Percentiles rank a stretch among this genome's conserved stretches.
Evolutionary conservation across 1,140 invertebrate species (phyloP).

Genomic region (Steinernema khuongi): DNA sequence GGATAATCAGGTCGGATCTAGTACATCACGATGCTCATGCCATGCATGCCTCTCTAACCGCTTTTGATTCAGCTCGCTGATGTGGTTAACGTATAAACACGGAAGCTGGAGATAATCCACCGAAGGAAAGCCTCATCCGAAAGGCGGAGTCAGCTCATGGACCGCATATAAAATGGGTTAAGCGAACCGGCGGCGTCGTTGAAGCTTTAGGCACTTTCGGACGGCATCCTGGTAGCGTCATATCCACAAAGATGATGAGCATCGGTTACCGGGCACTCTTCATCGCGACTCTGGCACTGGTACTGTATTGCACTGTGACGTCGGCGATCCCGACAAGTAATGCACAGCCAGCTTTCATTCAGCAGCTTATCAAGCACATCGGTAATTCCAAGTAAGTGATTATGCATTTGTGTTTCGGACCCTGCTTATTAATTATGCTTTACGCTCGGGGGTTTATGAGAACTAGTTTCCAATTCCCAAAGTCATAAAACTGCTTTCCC

Average conservation of each 20-base stretch:
- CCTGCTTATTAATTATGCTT: not conserved
- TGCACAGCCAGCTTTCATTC: not conserved
- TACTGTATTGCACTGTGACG: not conserved
- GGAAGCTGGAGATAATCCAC: not conserved
- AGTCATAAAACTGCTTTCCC: too few species aligned
- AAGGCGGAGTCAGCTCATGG: slow-evolving; percentile 5
- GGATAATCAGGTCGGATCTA: too few species aligned
- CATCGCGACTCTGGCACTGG: not conserved
- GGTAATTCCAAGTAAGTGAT: not conserved
- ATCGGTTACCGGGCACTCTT: not conserved
- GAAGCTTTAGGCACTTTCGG: not conserved
- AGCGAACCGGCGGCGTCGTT: not conserved
- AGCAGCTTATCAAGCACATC: slow-evolving; percentile 9
- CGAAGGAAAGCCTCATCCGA: not conserved
- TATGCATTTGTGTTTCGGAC: not conserved
- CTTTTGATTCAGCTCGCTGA: not conserved
- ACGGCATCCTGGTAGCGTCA: not conserved
- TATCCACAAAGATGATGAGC: not conserved
- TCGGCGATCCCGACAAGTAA: not conserved
- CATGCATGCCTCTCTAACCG: too few species aligned
- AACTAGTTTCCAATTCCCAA: too few species aligned
- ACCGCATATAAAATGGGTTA: slow-evolving; percentile 6
- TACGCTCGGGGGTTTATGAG: not conserved
- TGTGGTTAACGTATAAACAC: not conserved
- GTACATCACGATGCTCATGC: too few species aligned